Base-by-base conservation (phyloP, 2,797 vertebrate species). In the Ibycter americanus region DNA sequence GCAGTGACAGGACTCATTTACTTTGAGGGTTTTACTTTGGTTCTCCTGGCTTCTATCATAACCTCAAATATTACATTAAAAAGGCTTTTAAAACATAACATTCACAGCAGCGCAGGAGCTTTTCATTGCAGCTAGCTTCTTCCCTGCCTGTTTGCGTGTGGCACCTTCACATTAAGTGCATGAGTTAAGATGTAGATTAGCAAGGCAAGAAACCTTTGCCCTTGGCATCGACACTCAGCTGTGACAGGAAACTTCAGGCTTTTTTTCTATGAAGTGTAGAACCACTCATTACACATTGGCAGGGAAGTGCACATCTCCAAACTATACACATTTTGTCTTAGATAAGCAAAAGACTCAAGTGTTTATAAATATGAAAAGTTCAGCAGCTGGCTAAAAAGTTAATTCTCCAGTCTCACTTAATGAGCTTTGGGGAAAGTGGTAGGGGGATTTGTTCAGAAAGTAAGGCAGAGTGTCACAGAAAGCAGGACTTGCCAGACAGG, bases 321-420 rank as follows among this genome's bases (percentile, higher is more conserved):
- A 94, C 94, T 92, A 97, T 96, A 96, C 93, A 96, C 92, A 97
- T 96, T 97, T 96, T 97, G 92, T 97, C 94, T 97, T 95, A 97
- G 97, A 97, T 97, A 97, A 97, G 97, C 96, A 97, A 97, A 97
- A 96, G 96, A 90, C 95, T 97, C 96, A 95, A 95, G 82, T 97
- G 90, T 97, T 97, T 97, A 97, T 82, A 97, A 97, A 98, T 96
- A 96, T 90, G 95, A 94, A 85, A 98, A 97, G 85, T 97, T 97
- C 91, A 93, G 82, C 95, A 97, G 90, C 93, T 97, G 94, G 91
- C 82, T 97, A 71, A 96, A 97, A 98, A 96, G 83, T 94, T 97
- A 98, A 97, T 93, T 97, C 94, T 90, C 95, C 95, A 67, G 94
- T 81, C 95, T 97, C 97, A 95, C 90, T 96, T 97, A 97, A 97